Percentiles rank a stretch among this genome's conserved stretches.
phyloP scores from a whole-genome alignment of 2,113 vertebrate genomes.

The Engraulis encrasicolus region DNA sequence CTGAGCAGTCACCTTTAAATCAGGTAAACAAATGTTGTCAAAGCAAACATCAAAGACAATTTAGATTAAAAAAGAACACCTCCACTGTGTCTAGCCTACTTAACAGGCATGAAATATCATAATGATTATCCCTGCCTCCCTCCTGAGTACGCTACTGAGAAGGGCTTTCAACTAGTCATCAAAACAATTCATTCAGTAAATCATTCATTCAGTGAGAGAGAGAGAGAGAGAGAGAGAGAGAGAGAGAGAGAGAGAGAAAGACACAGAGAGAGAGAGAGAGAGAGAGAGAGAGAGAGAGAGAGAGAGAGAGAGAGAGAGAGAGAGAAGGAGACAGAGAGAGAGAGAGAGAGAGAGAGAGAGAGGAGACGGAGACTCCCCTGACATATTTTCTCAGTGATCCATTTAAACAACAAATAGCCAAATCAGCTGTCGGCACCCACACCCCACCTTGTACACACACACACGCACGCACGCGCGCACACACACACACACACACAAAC shows the following conservation, averaged over 20 bases:
- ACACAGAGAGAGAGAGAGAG: no score
- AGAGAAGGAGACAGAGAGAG: no score
- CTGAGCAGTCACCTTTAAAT: background rate
- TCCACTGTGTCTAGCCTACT: background rate
- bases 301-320: no score
- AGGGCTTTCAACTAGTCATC: background rate
- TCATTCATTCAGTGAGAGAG: no score
- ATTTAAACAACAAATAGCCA: constrained; percentile 10
- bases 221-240: no score
- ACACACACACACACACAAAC: background rate
- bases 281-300: no score
- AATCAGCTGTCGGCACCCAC: background rate
- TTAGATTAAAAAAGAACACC: background rate
- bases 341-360: no score
- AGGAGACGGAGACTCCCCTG: no score
- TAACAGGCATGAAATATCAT: background rate
- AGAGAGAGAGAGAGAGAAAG: no score
- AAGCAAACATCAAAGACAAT: background rate
- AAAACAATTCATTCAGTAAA: background rate
- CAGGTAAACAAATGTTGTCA: background rate
- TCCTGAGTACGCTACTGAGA: background rate
- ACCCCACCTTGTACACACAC: background rate
- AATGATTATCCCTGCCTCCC: background rate
- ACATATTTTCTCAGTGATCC: background rate
- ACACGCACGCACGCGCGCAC: no score